A percentile compares a stretch with the other conserved stretches of the same genome.
Conservation (phyloP, 2,113 vertebrate species). For the Nymphicus hollandicus region DNA sequence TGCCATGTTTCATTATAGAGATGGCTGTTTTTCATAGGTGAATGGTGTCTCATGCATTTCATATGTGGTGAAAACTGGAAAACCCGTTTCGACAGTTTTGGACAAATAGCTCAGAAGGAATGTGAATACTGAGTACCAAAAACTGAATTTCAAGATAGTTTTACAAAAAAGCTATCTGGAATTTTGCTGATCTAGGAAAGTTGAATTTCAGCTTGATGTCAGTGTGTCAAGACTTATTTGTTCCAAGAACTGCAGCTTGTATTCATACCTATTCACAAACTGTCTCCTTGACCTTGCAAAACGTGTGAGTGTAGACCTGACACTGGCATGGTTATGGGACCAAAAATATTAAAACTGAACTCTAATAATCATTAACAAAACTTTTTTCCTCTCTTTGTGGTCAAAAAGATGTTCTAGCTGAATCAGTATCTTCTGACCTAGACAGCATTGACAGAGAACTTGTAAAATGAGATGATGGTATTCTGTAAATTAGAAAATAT, state of each 20-base stretch:
- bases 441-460: not conserved
- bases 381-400: not conserved
- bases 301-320: not conserved
- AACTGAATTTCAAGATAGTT: not conserved
- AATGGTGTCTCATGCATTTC: not conserved
- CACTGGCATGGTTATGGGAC: not conserved
- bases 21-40: not conserved
- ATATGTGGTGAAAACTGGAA: not conserved
- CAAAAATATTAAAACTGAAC: not conserved
- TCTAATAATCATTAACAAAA: not conserved
- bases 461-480: not conserved
- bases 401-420: not conserved
- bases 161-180: not conserved
- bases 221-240: not conserved
- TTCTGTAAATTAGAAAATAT: not conserved
- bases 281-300: not conserved
- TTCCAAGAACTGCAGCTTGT: not conserved
- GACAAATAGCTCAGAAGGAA: not conserved
- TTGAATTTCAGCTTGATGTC: constrained; percentile 13
- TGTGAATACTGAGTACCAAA: not conserved
- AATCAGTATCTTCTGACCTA: not conserved
- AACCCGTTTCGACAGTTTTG: not conserved
- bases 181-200: constrained; percentile 21
- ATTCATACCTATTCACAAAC: not conserved
- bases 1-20: not conserved